A percentile compares a stretch with the other conserved stretches of the same genome.
Conservation (phyloP, 2,113 vertebrate species). For the Danionella cerebrum region DNA sequence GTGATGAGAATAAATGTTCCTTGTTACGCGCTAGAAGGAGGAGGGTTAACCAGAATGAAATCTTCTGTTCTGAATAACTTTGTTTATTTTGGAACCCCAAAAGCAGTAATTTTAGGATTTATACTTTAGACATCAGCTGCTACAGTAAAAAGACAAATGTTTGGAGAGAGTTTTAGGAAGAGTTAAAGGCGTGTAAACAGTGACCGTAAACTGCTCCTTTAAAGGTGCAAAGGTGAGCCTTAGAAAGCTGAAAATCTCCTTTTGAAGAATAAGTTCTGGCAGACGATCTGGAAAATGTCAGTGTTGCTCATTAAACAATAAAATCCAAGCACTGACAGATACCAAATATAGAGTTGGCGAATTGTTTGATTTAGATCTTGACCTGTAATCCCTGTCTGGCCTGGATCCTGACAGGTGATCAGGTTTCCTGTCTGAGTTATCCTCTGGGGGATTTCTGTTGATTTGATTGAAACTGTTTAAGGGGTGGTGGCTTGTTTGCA, state of each 20-base stretch:
- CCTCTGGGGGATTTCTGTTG: constrained; percentile 38
- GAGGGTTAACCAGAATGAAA: too few relatives aligned
- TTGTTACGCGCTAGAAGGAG: too few relatives aligned
- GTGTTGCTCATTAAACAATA: constrained; percentile 62
- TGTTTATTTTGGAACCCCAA: too few relatives aligned
- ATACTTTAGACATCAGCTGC: too few relatives aligned
- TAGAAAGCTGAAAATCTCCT: background rate
- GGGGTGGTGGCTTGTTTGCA: constrained; percentile 9
- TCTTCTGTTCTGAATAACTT: too few relatives aligned
- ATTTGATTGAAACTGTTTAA: constrained; percentile 24
- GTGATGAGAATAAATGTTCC: too few relatives aligned
- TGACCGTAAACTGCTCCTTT: background rate
- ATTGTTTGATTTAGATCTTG: background rate
- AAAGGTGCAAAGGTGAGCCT: background rate
- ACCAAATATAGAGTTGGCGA: constrained; percentile 32
- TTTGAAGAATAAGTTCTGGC: constrained; percentile 46
- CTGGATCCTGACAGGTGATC: constrained; percentile 22
- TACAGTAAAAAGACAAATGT: too few relatives aligned
- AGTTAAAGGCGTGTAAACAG: too few relatives aligned
- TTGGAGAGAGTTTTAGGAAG: too few relatives aligned
- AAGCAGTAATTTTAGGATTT: too few relatives aligned
- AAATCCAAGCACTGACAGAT: constrained; percentile 57
- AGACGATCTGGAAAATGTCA: constrained; percentile 57
- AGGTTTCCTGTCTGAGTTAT: constrained; percentile 45
- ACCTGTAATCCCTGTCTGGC: constrained; percentile 31